Evolutionary conservation across 2,797 vertebrate species (phyloP), one percentile per base, ranked within the genome.

Genomic region (Poeciliopsis presidionis): DNA sequence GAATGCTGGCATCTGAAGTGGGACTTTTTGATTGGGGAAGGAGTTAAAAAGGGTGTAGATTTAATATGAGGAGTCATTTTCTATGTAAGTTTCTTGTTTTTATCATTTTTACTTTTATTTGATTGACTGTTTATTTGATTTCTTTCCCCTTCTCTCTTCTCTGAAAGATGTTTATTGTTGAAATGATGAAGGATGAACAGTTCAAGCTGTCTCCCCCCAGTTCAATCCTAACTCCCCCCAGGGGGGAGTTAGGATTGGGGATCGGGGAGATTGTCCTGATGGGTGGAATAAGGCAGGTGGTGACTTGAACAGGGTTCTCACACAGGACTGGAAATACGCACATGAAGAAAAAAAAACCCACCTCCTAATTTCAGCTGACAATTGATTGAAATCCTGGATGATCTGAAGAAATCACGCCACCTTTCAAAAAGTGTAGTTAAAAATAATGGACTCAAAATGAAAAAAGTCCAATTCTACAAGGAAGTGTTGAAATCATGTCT

Each of bases 71-170:
- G 76, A 72, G 78, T 84, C 46, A 9, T 86, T 86, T 90, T 93
- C 67, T 87, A 85, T 90, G 85, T 88, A 88, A 76, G 67, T 85
- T 87, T 65, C 65, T 92, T 90, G 84, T 85, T 90, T 86, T 79
- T 88, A 69, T 81, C 84, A 77, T 87, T 91, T 81, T 86, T 85
- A 79, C 75, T 79, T 90, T 92, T 93, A 94, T 91, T n/a, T n/a
- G n/a, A n/a, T n/a, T n/a, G n/a, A n/a, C 84, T 86, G 75, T 81
- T 89, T 84, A 83, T 89, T 88, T 90, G 83, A 65, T 91, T 89
- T 85, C 87, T 76, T 86, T 30, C 79, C 85, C 79, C 84, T 72
- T 90, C 30, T 88, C 76, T 87, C 77, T 72, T 86, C 74, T 90
- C 51, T 85, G 16, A 70, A 78, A 78, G 82, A 83, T 71, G 88